These are phyloP conservation scores for Artibeus jamaicensis DNA, from an alignment of 2,797 vertebrate species.

Conservation along the genomic window DNA sequence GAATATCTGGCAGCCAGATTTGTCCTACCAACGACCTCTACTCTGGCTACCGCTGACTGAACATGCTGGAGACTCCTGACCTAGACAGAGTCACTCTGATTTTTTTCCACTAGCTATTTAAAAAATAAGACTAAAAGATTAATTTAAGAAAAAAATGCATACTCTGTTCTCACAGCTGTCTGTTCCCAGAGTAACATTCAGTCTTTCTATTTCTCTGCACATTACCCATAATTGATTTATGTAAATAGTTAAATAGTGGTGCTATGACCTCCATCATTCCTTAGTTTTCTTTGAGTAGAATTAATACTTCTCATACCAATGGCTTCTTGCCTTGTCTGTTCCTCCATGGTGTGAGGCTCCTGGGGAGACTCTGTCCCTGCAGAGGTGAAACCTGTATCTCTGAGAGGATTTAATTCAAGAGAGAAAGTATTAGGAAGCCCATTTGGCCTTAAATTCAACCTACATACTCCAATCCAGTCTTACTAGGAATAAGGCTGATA, in stretches of 20 bases:
- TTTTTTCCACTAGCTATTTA: not conserved
- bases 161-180: not conserved
- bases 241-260: not conserved
- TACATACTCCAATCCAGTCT: not conserved
- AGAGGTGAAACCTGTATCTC: not conserved
- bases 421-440: not conserved
- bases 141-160: not conserved
- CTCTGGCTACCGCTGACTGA: not conserved
- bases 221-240: not conserved
- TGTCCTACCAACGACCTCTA: not conserved
- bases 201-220: not conserved
- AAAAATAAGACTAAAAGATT: not conserved
- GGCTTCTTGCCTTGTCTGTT: not conserved
- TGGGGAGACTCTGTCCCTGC: not conserved
- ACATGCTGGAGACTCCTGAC: not conserved
- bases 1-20: not conserved
- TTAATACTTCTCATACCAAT: not conserved
- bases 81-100: not conserved
- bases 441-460: slow-evolving; percentile 45
- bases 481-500: slow-evolving; percentile 5
- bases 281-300: not conserved
- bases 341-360: not conserved
- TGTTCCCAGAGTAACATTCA: not conserved
- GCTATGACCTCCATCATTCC: not conserved
- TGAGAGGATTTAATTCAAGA: slow-evolving; percentile 25